Evolutionary conservation across 2,113 vertebrate genomes (phyloP).

Genomic region (Lasiurus cinereus): DNA sequence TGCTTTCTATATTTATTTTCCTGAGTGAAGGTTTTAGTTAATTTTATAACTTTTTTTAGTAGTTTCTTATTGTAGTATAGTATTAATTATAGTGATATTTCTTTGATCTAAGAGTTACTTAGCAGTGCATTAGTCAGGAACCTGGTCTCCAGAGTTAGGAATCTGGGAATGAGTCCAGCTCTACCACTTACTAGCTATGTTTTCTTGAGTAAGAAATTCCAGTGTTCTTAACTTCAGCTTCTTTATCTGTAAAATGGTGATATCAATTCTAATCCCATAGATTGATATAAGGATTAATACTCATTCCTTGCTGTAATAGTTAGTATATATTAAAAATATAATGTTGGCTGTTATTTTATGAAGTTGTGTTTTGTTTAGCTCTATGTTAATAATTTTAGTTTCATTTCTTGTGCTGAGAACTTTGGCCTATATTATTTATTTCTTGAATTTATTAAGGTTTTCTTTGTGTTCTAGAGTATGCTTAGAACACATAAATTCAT

Average conservation of each 20-base stretch:
- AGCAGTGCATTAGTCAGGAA: neutral
- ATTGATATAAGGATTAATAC: neutral
- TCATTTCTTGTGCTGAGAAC: slow-evolving; percentile 19
- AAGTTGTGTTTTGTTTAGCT: slow-evolving; percentile 24
- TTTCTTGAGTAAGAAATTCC: slow-evolving; percentile 22
- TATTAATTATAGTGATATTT: slow-evolving; percentile 49
- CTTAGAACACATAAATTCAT: slow-evolving; percentile 6
- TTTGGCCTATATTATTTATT: slow-evolving; percentile 27
- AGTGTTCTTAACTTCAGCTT: slow-evolving; percentile 14
- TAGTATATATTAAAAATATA: neutral
- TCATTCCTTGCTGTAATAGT: neutral
- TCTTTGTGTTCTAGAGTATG: neutral
- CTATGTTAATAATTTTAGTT: slow-evolving; percentile 5
- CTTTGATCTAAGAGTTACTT: neutral
- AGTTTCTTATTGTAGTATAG: neutral
- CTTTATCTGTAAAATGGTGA: slow-evolving; percentile 5
- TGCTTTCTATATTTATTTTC: neutral
- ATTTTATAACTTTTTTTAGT: neutral
- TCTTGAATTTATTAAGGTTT: slow-evolving; percentile 21
- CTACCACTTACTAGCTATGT: neutral
- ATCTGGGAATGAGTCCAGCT: neutral
- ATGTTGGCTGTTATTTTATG: neutral
- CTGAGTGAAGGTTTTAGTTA: slow-evolving; percentile 1
- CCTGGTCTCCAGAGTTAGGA: neutral
- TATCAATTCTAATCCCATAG: neutral